Evolutionary conservation across 2,888 invertebrate genomes (phyloP).

Genomic region (Serripes groenlandicus): DNA sequence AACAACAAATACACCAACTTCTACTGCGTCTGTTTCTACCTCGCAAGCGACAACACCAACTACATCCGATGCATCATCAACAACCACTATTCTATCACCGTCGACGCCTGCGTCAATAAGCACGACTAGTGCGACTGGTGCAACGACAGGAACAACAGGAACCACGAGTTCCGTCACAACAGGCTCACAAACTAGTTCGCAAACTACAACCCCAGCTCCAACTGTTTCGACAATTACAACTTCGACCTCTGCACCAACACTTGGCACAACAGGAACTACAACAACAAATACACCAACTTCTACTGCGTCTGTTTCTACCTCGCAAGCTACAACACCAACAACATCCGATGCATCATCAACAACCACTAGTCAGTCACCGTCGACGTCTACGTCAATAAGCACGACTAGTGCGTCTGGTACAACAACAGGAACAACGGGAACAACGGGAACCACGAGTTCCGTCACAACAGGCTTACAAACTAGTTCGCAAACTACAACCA

Average conservation of each 20-base stretch:
- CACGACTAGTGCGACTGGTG: neutral
- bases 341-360: neutral
- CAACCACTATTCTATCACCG: neutral
- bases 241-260: neutral
- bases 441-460: neutral
- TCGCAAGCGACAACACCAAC: neutral
- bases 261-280: neutral
- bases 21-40: neutral
- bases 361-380: neutral
- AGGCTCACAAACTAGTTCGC: neutral
- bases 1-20: neutral
- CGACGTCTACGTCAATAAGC: neutral
- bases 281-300: neutral
- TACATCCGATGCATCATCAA: neutral
- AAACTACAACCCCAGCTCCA: neutral
- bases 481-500: conserved; percentile 11
- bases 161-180: neutral
- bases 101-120: neutral
- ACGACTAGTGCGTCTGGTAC: neutral
- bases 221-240: neutral
- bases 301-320: too few relatives aligned
- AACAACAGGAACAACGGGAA: neutral
- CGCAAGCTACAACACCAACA: neutral
- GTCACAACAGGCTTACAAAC: too few relatives aligned
- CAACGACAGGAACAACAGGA: neutral